Conservation (phyloP, 2,113 vertebrate species). For the Galemys pyrenaicus region DNA sequence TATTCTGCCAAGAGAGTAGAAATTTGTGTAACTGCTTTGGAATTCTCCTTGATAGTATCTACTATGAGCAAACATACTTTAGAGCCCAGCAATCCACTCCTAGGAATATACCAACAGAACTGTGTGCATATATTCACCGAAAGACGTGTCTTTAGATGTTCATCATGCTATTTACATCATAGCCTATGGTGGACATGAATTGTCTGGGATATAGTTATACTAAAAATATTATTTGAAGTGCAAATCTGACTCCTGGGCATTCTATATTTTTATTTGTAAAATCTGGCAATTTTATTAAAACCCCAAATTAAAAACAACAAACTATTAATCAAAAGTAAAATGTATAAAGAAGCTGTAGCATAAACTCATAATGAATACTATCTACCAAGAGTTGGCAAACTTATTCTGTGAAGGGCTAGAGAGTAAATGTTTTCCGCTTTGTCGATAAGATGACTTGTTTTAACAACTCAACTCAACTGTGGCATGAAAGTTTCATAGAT, state of each 20-base stretch:
- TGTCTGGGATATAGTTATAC: background rate
- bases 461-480: background rate
- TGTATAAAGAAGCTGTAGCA: background rate
- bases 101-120: background rate
- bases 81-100: background rate
- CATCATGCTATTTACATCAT: background rate
- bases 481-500: background rate
- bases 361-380: background rate
- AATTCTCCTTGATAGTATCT: background rate
- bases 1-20: background rate
- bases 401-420: background rate
- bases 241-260: background rate
- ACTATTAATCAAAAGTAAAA: background rate
- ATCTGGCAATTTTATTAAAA: background rate
- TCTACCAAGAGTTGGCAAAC: background rate
- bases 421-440: background rate
- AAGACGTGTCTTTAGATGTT: background rate
- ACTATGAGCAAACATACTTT: background rate
- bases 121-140: background rate
- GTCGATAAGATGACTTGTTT: background rate
- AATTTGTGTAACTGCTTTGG: background rate
- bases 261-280: background rate
- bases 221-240: conserved; percentile 20
- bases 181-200: background rate
- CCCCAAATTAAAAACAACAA: background rate